Conservation (phyloP, 2,797 vertebrate genomes). For the Pantherophis vulpinus region DNA sequence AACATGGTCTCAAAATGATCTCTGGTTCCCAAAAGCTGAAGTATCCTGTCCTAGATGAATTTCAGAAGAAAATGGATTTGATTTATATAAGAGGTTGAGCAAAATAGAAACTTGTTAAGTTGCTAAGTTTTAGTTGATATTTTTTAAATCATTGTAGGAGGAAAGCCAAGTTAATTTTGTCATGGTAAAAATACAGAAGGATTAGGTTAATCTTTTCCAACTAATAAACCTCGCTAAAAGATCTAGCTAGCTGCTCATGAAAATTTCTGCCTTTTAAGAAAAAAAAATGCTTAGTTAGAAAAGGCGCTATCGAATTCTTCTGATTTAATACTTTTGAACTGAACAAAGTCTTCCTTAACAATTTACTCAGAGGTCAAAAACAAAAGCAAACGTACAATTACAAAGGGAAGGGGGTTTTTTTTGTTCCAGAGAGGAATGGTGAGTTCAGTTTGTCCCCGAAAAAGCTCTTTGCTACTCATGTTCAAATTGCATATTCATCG, state of each 20-base stretch:
- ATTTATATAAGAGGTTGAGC: neutral
- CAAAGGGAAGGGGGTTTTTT: neutral
- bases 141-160: neutral
- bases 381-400: neutral
- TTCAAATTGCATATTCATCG: constrained; percentile 46
- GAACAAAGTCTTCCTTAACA: neutral
- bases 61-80: neutral
- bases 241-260: neutral
- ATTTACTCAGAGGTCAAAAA: neutral
- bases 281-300: neutral
- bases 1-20: neutral
- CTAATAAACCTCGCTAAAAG: neutral
- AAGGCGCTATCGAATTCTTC: neutral
- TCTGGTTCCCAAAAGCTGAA: neutral
- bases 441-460: neutral
- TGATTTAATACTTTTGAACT: neutral
- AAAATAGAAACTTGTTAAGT: neutral
- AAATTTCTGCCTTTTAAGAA: neutral
- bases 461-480: constrained; percentile 24
- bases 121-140: neutral
- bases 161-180: neutral
- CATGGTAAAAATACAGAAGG: neutral
- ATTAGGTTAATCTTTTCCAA: neutral
- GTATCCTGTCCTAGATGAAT: neutral
- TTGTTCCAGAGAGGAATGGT: neutral